Evolutionary conservation across 2,888 invertebrate species (phyloP), one percentile per base, ranked within the genome.

Genomic region (Volucella bombylans): DNA sequence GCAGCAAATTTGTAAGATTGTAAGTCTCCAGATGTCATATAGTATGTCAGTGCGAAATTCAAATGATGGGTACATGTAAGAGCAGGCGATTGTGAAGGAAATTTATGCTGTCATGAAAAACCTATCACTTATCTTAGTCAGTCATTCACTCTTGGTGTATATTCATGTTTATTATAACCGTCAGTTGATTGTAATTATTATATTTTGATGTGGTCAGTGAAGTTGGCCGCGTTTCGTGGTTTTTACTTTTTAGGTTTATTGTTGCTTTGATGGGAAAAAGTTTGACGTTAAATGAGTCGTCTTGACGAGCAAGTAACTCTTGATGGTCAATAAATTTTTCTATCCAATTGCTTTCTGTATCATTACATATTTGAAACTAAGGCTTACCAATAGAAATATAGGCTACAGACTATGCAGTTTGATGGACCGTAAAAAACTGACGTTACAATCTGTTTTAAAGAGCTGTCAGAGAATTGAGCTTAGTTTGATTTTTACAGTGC

Each of bases 201-300:
- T n/a, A n/a, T 50, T 62, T 47, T 14, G 45, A 52, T 62, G 52
- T 23, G 68, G 52, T 61, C 68, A 54, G 47, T 69, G 61, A 54
- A 54, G 61, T 23, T 69, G 77, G 41, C 68, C 68, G 77, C 54
- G 62, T 77, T 77, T 14, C 62, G 12, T 41, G 52, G 31, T 68
- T 18, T 59, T 39, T 18, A 61, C 11, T 76, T 59, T 67, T 47
- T 54, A 45, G 47, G 54, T 61, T 68, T 61, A 68, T 65, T 55
- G 47, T 68, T 39, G 43, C 67, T 67, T 65, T 59, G 45, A 47
- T 43, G 12, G 47, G 41, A 50, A 50, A 67, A 38, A 43, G 14
- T 6, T 31, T 31, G 43, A 43, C 31, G 31, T 3, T 31, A 31
- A 68, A 54, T 31, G 1, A 39, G 9, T 64, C 39, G 14, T 49